Conservation (phyloP, 2,797 vertebrate species). For the Scleropages formosus region DNA sequence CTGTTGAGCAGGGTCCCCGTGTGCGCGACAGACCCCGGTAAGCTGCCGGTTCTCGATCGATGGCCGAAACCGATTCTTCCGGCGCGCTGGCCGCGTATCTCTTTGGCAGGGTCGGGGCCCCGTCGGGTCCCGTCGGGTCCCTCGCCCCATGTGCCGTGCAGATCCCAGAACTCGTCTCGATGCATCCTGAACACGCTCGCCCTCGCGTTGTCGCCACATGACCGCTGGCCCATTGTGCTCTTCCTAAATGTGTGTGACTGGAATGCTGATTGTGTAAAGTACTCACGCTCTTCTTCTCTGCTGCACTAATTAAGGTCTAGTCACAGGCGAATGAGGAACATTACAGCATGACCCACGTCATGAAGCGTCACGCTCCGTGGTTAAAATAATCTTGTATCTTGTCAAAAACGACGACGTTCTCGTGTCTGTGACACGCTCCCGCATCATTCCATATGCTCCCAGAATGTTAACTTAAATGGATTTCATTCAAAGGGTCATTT, state of each 20-base stretch:
- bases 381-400: too few relatives aligned
- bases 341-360: too few relatives aligned
- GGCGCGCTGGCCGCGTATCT: slow-evolving; percentile 62
- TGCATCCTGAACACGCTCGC: not conserved
- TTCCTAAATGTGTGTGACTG: not conserved
- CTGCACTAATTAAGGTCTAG: too few relatives aligned
- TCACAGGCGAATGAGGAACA: too few relatives aligned
- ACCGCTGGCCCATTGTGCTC: not conserved
- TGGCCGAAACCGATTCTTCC: slow-evolving; percentile 58
- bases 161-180: slow-evolving; percentile 37
- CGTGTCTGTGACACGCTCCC: too few relatives aligned
- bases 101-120: slow-evolving; percentile 57
- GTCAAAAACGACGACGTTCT: too few relatives aligned
- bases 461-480: too few relatives aligned
- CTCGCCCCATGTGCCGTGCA: slow-evolving; percentile 62
- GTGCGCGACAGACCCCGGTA: slow-evolving; percentile 43
- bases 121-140: slow-evolving; percentile 51
- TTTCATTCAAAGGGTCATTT: too few relatives aligned
- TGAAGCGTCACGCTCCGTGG: too few relatives aligned
- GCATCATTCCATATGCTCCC: too few relatives aligned
- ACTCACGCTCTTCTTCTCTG: not conserved
- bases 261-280: not conserved
- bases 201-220: not conserved
- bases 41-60: slow-evolving; percentile 57
- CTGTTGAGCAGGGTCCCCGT: not conserved